These are phyloP conservation scores for Nasalis larvatus DNA, from an alignment of 2,113 vertebrate species.

Conservation along the genomic window DNA sequence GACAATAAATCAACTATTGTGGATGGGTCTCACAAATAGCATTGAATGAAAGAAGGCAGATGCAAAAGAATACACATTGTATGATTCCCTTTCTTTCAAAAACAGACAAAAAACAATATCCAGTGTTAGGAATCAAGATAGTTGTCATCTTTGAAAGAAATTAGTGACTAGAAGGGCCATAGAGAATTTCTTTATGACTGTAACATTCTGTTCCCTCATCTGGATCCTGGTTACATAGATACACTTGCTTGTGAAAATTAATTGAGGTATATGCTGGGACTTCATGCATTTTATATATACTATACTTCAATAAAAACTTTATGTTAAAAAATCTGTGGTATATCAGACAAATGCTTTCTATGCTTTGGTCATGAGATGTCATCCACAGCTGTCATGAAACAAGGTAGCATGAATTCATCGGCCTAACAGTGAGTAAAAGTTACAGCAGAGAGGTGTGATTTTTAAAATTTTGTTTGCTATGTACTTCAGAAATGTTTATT, in stretches of 20 bases:
- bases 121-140: not conserved
- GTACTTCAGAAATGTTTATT: slow-evolving; percentile 67
- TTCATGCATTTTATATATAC: not conserved
- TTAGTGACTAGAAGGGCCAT: not conserved
- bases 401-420: not conserved
- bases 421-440: slow-evolving; percentile 34
- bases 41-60: not conserved
- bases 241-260: not conserved
- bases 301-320: slow-evolving; percentile 1
- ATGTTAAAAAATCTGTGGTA: not conserved
- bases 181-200: not conserved
- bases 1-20: not conserved
- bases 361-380: not conserved
- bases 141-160: not conserved
- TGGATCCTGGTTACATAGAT: not conserved
- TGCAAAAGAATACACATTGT: not conserved
- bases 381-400: slow-evolving; percentile 14
- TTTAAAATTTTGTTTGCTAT: slow-evolving; percentile 49
- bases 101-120: not conserved
- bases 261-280: not conserved
- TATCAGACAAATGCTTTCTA: not conserved
- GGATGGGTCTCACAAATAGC: not conserved
- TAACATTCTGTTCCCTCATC: not conserved
- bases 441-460: slow-evolving; percentile 6
- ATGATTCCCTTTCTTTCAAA: not conserved